Base-by-base conservation (phyloP, 1,140 invertebrate genomes). In the Achroia grisella region DNA sequence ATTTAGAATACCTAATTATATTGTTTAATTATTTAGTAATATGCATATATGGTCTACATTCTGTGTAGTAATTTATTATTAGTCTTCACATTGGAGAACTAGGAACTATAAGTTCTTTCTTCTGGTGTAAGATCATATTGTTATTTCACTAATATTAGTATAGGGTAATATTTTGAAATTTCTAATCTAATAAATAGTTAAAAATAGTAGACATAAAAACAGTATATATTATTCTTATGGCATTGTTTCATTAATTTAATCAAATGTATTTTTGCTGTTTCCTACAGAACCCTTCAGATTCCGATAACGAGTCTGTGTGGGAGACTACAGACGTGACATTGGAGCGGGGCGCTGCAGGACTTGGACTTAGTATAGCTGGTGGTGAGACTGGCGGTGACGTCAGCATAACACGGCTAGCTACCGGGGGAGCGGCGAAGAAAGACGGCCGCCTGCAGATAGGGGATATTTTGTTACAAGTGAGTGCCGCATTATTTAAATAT, bases 391-490 rank as follows among this genome's bases (percentile, higher is more conserved):
- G 93, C 52, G 91, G 90, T 63, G 93, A 95, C 69, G 98, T 99
- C 73, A 99, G 97, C 89, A 97, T 99, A 77, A 99, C 98, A 13
- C 97, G 99, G 87, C 90, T 99, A 61, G 99, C 99, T 80, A 90
- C 94, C 5, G 96, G 95, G 29, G 97, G 98, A 8, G 96, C 98
- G 11, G 98, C 98, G 2, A 94, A 95, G 23, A 90, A 91, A 37
- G 89, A 89, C 54, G 88, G 88, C 8, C 75, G 88, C 28, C 60
- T 89, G 47, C 87, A 86, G 62, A 86, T 89, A 39, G 89, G 89
- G 42, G 89, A 89, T 62, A 87, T 89, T 43, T 86, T 89, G 50
- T 72, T 89, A 28, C 85, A 88, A 57, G 89, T 89, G 47, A 55
- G 53, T 47, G 14, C 29, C 17, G 2, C 6, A 2, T 2, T 3